These are phyloP conservation scores for Oligia fasciuncula DNA, from an alignment of 2,888 invertebrate genomes.

Conservation along the genomic window DNA sequence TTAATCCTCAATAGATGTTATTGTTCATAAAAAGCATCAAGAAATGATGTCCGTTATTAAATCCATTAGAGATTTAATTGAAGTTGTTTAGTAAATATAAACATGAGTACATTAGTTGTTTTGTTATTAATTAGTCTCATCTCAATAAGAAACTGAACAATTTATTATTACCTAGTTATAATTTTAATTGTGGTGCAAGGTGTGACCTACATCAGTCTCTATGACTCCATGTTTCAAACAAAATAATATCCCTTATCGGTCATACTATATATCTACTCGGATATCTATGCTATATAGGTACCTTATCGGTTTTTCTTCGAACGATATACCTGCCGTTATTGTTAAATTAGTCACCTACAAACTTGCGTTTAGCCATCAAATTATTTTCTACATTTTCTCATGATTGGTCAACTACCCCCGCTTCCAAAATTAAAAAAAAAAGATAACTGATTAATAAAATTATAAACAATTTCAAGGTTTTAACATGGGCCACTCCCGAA, in stretches of 20 bases:
- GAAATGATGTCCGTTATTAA: not conserved
- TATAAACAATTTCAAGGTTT: not conserved
- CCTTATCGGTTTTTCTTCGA: too few relatives aligned
- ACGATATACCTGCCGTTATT: not conserved
- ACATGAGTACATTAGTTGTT: not conserved
- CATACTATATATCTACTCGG: too few relatives aligned
- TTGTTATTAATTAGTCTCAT: conserved; percentile 6
- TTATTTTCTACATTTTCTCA: not conserved
- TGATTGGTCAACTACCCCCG: too few relatives aligned
- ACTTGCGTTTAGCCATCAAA: too few relatives aligned
- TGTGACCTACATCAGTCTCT: not conserved
- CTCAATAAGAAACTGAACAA: not conserved
- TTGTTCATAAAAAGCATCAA: not conserved
- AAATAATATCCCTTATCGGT: too few relatives aligned
- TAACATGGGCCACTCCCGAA: not conserved
- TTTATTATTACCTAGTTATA: not conserved
- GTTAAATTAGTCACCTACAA: not conserved
- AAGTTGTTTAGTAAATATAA: not conserved
- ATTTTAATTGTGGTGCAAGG: not conserved
- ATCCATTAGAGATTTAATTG: not conserved
- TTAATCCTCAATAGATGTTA: conserved; percentile 37
- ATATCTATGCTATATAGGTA: too few relatives aligned
- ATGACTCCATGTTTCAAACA: not conserved
- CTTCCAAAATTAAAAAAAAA: too few relatives aligned
- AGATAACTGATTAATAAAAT: not conserved